phyloP scores from a whole-genome alignment of 1,140 invertebrate genomes.

The Bursaphelenchus mucronatus region DNA sequence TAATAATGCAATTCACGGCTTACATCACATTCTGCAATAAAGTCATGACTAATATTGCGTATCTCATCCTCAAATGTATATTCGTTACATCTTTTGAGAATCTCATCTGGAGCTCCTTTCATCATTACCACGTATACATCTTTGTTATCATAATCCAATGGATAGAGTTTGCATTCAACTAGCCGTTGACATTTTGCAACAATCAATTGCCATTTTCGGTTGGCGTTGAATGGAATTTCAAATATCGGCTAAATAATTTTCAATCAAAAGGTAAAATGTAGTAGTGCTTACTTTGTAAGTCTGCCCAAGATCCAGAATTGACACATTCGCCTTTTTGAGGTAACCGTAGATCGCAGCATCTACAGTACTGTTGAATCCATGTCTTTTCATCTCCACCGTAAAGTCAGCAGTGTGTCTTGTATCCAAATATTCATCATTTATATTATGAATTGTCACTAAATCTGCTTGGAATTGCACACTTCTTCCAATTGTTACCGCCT shows the following conservation, averaged over 20 bases:
- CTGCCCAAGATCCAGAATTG: neutral
- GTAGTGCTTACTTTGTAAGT: conserved; percentile 3
- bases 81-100: too few relatives aligned
- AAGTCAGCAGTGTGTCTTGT: too few relatives aligned
- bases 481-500: neutral
- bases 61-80: too few relatives aligned
- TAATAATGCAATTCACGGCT: too few relatives aligned
- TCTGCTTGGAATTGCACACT: neutral
- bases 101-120: conserved; percentile 31
- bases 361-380: neutral
- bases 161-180: too few relatives aligned
- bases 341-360: conserved; percentile 12
- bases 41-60: neutral
- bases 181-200: too few relatives aligned
- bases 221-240: conserved; percentile 14
- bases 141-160: neutral
- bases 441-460: neutral
- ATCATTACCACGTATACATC: conserved; percentile 34
- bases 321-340: neutral
- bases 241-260: conserved; percentile 7
- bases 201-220: too few relatives aligned
- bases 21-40: neutral
- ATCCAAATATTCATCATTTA: too few relatives aligned
- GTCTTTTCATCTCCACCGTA: neutral
- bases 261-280: neutral